Base-by-base conservation (phyloP, 2,113 vertebrate species). In the Rhabdornis inornatus region DNA sequence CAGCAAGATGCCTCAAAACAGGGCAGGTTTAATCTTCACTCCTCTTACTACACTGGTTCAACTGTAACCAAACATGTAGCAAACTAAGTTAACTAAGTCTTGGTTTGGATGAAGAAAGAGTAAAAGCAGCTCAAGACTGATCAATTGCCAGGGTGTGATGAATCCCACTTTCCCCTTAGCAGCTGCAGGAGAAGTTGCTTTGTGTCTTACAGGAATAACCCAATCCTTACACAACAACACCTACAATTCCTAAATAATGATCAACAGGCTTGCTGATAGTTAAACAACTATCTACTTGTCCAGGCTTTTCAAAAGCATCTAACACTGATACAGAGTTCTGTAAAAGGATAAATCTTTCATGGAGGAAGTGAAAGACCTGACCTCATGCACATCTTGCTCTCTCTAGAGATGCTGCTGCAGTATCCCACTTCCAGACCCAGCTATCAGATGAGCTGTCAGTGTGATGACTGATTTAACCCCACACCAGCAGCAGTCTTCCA, bases 101-200 rank as follows among this genome's bases (percentile, higher is more conserved):
- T 45, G 24, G 3, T 77, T 65, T 45, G 72, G 10, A 52, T 27
- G 6, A 63, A 77, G 64, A 63, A 81, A 70, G 10, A 40, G 9
- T n/a, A 70, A 77, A 74, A 60, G 31, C 11, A 59, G 30, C 15
- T 64, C 33, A 59, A 59, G 15, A 65, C 13, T 15, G 6, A 76
- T 27, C 23, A 60, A 18, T 13, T 55, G 11, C 40, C 55, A 65
- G n/a, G 12, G 20, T 0, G 0, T 28, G 23, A 40, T 7, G 17
- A 89, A 70, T 44, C 55, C 57, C 22, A 50, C 1, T 23, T 68
- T 72, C 39, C 31, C 28, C 47, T 60, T 6, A 28, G 20, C 65
- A 71, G 35, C 6, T 55, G 9, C 42, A 53, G 56, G 18, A 82
- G 30, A 61, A 31, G 27, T 31, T 56, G 35, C 21, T 72, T 17